phyloP scores from a whole-genome alignment of 2,888 invertebrate species.

The Cyclophora albipunctata region DNA sequence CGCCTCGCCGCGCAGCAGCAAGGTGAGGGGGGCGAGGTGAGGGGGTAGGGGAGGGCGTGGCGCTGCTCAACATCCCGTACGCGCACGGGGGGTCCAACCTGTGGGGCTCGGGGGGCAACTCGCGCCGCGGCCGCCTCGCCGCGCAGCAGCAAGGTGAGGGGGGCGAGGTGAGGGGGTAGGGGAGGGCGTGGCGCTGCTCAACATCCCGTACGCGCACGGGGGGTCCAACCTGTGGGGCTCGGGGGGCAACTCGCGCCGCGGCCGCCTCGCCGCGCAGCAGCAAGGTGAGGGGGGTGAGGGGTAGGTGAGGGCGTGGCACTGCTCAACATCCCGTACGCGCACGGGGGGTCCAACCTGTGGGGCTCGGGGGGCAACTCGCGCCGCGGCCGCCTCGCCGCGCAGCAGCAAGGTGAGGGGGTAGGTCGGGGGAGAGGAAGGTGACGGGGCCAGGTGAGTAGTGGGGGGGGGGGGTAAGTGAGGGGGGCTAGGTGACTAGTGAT shows the following conservation, averaged over 20 bases:
- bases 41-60: slow-evolving; percentile 97
- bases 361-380: slow-evolving; percentile 78
- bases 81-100: slow-evolving; percentile 98
- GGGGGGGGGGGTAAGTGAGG: slow-evolving; percentile 13
- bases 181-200: slow-evolving; percentile 95
- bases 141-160: slow-evolving; percentile 90
- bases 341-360: slow-evolving; percentile 98
- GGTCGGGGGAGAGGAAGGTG: slow-evolving; percentile 96
- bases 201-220: slow-evolving; percentile 98
- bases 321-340: slow-evolving; percentile 97
- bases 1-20: slow-evolving; percentile 86
- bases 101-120: slow-evolving; percentile 85
- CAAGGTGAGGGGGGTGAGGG: slow-evolving; percentile 86
- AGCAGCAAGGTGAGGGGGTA: slow-evolving; percentile 94
- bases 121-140: slow-evolving; percentile 65
- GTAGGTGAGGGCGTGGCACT: slow-evolving; percentile 96
- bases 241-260: slow-evolving; percentile 58
- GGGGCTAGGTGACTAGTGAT: too few species aligned
- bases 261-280: slow-evolving; percentile 81
- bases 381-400: slow-evolving; percentile 77
- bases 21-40: slow-evolving; percentile 81
- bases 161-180: too few species aligned
- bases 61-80: slow-evolving; percentile 96
- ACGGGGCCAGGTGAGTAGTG: slow-evolving; percentile 86
- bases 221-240: slow-evolving; percentile 98